A percentile compares a stretch with the other conserved stretches of the same genome.
phyloP scores from a whole-genome alignment of 2,113 vertebrate species.

The Hepsetus odoe region DNA sequence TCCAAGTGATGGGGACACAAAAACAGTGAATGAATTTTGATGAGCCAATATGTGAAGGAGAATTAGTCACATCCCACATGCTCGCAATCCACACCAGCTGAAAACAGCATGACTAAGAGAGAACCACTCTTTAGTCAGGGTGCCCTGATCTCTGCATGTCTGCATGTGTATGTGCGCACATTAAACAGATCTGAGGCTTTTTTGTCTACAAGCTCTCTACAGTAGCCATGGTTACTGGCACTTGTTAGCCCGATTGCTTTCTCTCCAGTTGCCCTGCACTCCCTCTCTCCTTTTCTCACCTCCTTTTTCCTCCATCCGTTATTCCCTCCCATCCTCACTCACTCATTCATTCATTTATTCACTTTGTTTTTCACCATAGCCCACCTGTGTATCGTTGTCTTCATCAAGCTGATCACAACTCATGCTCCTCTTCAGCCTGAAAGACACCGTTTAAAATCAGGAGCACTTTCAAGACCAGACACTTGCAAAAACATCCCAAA shows the following conservation, averaged over 20 bases:
- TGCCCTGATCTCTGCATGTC: conserved; percentile 22
- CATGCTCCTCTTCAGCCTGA: conserved; percentile 47
- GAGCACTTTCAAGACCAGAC: not conserved
- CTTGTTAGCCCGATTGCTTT: not conserved
- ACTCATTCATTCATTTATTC: too few species aligned
- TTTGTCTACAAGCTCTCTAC: conserved; percentile 27
- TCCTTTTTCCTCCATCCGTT: not conserved
- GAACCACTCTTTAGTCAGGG: conserved; percentile 32
- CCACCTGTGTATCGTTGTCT: conserved; percentile 30
- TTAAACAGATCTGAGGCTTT: conserved; percentile 2
- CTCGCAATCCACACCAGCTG: conserved; percentile 51
- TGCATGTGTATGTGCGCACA: conserved; percentile 36
- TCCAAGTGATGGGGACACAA: conserved; percentile 45
- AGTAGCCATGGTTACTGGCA: conserved; percentile 42
- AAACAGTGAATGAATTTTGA: conserved; percentile 63
- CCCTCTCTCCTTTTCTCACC: not conserved
- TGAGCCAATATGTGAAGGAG: conserved; percentile 56
- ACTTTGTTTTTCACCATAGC: not conserved
- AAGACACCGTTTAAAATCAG: not conserved
- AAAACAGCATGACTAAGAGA: conserved; percentile 66
- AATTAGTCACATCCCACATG: conserved; percentile 68
- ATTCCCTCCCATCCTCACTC: not conserved
- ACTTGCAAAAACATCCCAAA: too few species aligned
- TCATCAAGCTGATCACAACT: conserved; percentile 46
- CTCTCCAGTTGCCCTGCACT: not conserved